phyloP scores from a whole-genome alignment of 2,888 invertebrate genomes.

The Cerceris rybyensis region DNA sequence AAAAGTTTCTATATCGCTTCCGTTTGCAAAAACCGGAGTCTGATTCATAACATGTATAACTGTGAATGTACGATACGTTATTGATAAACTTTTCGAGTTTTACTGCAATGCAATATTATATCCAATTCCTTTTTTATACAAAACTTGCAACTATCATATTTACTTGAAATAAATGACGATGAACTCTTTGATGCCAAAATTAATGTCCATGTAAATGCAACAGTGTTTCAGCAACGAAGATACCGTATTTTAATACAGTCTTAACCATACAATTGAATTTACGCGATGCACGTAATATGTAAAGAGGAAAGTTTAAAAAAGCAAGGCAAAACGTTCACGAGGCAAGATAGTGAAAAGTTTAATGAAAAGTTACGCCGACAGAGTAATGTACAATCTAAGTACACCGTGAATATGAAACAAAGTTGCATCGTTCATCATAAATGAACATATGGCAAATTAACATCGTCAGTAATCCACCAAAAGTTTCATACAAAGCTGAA shows the following conservation, averaged over 20 bases:
- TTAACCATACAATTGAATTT: constrained; percentile 10
- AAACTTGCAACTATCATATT: too few species aligned
- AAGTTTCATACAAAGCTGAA: not conserved
- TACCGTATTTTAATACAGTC: not conserved
- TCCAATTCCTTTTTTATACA: too few species aligned
- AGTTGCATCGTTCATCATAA: constrained; percentile 15
- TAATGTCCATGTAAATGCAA: too few species aligned
- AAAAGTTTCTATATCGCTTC: too few species aligned
- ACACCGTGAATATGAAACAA: not conserved
- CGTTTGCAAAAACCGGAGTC: too few species aligned
- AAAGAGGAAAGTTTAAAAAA: constrained; percentile 4
- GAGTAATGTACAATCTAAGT: not conserved
- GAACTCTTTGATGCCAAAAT: too few species aligned
- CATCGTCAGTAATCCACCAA: not conserved
- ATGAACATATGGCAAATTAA: not conserved
- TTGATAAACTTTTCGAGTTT: too few species aligned
- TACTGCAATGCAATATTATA: too few species aligned
- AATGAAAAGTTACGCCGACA: not conserved
- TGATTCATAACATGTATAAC: too few species aligned
- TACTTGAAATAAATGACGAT: too few species aligned
- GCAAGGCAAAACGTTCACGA: not conserved
- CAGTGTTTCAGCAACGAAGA: not conserved
- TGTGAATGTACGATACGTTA: too few species aligned
- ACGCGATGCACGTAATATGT: not conserved
- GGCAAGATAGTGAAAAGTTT: constrained; percentile 1